Percentiles rank a stretch among this genome's conserved stretches.
Evolutionary conservation across 2,113 vertebrate genomes (phyloP).

Genomic region (Aleadryas rufinucha): DNA sequence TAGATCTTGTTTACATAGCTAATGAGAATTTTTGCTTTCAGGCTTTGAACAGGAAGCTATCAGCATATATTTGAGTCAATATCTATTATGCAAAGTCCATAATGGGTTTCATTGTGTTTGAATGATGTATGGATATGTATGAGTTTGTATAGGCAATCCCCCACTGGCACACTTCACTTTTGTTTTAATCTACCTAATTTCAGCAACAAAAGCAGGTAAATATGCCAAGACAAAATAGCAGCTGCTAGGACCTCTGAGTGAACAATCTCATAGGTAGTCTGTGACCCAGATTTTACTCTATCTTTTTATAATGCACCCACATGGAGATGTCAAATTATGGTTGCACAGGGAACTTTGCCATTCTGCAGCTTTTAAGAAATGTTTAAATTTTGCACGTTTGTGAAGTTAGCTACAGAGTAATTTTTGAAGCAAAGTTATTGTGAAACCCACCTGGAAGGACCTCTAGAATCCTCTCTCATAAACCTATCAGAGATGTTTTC

Average conservation of each 20-base stretch:
- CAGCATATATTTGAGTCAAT: neutral
- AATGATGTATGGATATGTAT: neutral
- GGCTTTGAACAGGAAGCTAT: neutral
- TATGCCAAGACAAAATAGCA: neutral
- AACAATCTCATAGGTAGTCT: neutral
- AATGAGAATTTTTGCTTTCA: neutral
- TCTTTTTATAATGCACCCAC: neutral
- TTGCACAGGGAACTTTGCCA: neutral
- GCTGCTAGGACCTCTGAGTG: neutral
- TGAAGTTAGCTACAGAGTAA: neutral
- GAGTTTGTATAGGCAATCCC: neutral
- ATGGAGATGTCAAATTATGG: neutral
- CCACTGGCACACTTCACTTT: neutral
- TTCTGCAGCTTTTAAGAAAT: neutral
- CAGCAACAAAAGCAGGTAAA: neutral
- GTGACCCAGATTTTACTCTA: rapidly evolving
- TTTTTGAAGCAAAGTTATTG: neutral
- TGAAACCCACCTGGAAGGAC: neutral
- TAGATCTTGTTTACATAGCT: neutral
- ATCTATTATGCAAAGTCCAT: neutral
- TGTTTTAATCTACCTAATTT: neutral
- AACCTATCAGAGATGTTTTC: neutral
- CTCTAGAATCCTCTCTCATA: neutral
- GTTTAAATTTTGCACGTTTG: neutral
- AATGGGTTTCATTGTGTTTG: neutral